Base-by-base conservation (phyloP, 2,113 vertebrate species). In the Amphiprion percula region DNA sequence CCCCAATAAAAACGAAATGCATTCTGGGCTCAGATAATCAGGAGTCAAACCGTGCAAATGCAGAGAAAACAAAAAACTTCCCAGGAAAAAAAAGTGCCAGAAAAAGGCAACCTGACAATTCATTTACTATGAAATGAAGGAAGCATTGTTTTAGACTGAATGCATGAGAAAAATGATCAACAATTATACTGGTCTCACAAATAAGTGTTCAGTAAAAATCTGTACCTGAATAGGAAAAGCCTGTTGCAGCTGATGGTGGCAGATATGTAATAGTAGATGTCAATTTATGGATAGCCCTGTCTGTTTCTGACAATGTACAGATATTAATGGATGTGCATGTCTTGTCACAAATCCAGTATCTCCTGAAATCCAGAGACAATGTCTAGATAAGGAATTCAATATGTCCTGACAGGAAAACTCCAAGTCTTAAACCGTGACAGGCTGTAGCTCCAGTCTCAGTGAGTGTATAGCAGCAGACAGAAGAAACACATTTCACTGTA, bases 341-440 rank as follows among this genome's bases (percentile, higher is more conserved):
- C 77, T 75, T 71, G 87, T 85, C 83, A 91, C 81, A 88, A 91
- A 81, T 79, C 76, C 85, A 55, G 87, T 91, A 90, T 79, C 77
- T 76, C 67, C 62, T 56, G 56, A 79, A 53, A 56, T 54, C 68
- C 70, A 17, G 71, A 68, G 79, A 82, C 70, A 56, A 79, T 56
- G 63, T 83, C 80, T 74, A 71, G 84, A 85, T 63, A 60, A 70
- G 47, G 33, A 55, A 64, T 61, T 85, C 66, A 66, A 83, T 79
- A 77, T 26, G 49, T 52, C 64, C 47, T 19, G 70, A 74, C 76
- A 61, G 61, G 78, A 52, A 37, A 53, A 72, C 41, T 46, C 53
- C 65, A n/a, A 3, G 46, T 79, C 52, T 30, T 28, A 62, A 67
- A 56, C 14, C 26, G 30, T 28, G 60, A 80, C 56, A 68, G 46